Percentiles rank a stretch among this genome's conserved stretches.
Evolutionary conservation across 2,888 invertebrate genomes (phyloP).

Genomic region (Cheilosia vulpina): DNA sequence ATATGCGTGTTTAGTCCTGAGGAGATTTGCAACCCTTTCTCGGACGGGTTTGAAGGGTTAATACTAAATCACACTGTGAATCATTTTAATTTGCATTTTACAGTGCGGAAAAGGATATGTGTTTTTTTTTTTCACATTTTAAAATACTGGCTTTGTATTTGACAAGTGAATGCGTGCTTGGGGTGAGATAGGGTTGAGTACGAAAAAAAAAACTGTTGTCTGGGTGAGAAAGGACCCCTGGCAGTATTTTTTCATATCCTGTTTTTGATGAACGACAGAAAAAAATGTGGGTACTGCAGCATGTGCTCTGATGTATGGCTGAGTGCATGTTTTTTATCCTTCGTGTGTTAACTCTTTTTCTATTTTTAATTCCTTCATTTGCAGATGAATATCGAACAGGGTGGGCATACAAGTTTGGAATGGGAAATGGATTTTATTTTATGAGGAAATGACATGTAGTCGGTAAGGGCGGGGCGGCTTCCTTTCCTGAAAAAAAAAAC

Average conservation of each 20-base stretch:
- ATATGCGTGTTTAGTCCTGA: slow-evolving; percentile 76
- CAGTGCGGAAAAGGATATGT: slow-evolving; percentile 71
- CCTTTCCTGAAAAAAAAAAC: too few relatives aligned
- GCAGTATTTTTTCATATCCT: slow-evolving; percentile 74
- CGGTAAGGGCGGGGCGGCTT: too few relatives aligned
- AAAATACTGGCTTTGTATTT: slow-evolving; percentile 78
- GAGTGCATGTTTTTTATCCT: slow-evolving; percentile 33
- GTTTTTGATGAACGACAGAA: slow-evolving; percentile 61
- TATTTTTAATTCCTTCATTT: slow-evolving; percentile 55
- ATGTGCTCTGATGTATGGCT: slow-evolving; percentile 79
- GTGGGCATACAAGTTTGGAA: slow-evolving; percentile 1
- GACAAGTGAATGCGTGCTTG: slow-evolving; percentile 82
- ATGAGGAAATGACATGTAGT: too few relatives aligned
- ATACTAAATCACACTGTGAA: slow-evolving; percentile 67
- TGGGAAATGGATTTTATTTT: too few relatives aligned
- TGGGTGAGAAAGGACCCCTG: slow-evolving; percentile 75
- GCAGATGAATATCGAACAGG: slow-evolving; percentile 53
- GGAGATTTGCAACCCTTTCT: slow-evolving; percentile 81
- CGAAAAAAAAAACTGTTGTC: slow-evolving; percentile 77
- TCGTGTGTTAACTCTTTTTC: slow-evolving; percentile 47
- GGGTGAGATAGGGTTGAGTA: slow-evolving; percentile 57
- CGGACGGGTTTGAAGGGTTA: slow-evolving; percentile 69
- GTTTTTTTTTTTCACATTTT: slow-evolving; percentile 64
- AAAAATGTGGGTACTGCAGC: slow-evolving; percentile 82
- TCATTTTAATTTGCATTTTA: slow-evolving; percentile 82